Conservation (phyloP, 2,888 invertebrate genomes). For the Diadromus collaris region DNA sequence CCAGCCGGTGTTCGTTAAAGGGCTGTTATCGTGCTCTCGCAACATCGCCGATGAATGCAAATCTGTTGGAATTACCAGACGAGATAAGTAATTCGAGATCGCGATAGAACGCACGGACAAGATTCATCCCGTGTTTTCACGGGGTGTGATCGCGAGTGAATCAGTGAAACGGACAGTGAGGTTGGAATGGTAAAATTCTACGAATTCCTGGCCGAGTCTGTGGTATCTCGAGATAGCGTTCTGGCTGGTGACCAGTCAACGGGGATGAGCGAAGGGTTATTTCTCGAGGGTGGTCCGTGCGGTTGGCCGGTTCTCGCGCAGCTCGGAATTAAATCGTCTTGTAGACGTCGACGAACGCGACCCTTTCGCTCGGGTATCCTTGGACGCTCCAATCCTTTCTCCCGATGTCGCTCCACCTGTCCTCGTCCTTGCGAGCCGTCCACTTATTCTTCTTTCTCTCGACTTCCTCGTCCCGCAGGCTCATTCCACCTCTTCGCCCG, state of each 20-base stretch:
- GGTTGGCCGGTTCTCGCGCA: slow-evolving; percentile 5
- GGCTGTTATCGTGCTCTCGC: slow-evolving; percentile 13
- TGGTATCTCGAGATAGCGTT: slow-evolving; percentile 14
- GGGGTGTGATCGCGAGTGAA: slow-evolving; percentile 8
- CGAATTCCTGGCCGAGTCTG: slow-evolving; percentile 47
- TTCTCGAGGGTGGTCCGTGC: slow-evolving; percentile 53
- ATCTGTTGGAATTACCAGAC: slow-evolving; percentile 21
- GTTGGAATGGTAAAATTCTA: slow-evolving; percentile 39
- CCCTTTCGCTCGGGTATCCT: slow-evolving; percentile 43
- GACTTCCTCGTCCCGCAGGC: slow-evolving; percentile 21
- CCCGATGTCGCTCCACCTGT: slow-evolving; percentile 19
- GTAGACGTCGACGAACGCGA: slow-evolving; percentile 49
- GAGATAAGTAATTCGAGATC: slow-evolving; percentile 29
- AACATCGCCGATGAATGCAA: slow-evolving; percentile 8
- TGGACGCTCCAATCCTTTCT: slow-evolving; percentile 29
- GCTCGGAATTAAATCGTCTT: slow-evolving; percentile 57
- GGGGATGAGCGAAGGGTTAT: slow-evolving; percentile 53
- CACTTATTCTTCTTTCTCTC: neutral
- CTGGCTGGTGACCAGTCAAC: slow-evolving; percentile 39
- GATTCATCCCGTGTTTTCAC: slow-evolving; percentile 28
- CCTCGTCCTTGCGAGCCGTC: neutral
- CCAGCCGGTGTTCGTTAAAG: neutral
- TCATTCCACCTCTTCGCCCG: slow-evolving; percentile 26
- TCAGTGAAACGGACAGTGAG: slow-evolving; percentile 13
- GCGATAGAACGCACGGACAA: slow-evolving; percentile 21